phyloP scores from a whole-genome alignment of 2,797 vertebrate species.

The Sarcophilus harrisii region DNA sequence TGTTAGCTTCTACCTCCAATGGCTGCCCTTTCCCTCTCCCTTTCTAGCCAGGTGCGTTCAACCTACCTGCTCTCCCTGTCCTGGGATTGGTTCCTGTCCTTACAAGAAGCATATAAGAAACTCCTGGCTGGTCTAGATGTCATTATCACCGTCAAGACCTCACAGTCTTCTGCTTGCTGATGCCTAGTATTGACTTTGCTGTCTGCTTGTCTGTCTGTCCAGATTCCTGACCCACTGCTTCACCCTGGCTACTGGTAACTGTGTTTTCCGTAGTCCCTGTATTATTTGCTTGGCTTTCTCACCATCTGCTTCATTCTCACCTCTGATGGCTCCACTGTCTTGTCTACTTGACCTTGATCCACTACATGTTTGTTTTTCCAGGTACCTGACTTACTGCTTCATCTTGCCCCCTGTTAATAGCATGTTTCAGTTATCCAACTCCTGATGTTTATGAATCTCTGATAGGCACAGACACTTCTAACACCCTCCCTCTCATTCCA shows the following conservation, averaged over 20 bases:
- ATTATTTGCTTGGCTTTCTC: neutral
- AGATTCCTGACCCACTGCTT: constrained; percentile 3
- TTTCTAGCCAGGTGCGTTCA: constrained; percentile 3
- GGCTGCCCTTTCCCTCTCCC: constrained; percentile 2
- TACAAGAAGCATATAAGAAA: neutral
- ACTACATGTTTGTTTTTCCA: neutral
- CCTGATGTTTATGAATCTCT: neutral
- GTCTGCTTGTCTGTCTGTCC: constrained; percentile 9
- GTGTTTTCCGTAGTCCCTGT: neutral
- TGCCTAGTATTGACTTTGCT: constrained; percentile 5
- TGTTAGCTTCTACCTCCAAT: constrained; percentile 1
- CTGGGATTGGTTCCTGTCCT: constrained; percentile 3
- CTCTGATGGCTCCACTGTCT: neutral
- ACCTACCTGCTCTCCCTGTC: neutral
- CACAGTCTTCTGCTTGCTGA: constrained; percentile 5
- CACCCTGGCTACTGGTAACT: constrained; percentile 6
- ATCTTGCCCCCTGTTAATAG: neutral
- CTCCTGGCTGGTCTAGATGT: neutral
- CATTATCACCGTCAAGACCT: neutral
- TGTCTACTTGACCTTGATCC: neutral
- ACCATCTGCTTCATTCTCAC: neutral
- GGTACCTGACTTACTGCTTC: neutral
- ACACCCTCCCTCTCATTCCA: neutral
- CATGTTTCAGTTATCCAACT: neutral
- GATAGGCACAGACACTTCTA: neutral